Evolutionary conservation across 2,888 invertebrate species (phyloP), one percentile per base, ranked within the genome.

Genomic region (Cerastoderma edule): DNA sequence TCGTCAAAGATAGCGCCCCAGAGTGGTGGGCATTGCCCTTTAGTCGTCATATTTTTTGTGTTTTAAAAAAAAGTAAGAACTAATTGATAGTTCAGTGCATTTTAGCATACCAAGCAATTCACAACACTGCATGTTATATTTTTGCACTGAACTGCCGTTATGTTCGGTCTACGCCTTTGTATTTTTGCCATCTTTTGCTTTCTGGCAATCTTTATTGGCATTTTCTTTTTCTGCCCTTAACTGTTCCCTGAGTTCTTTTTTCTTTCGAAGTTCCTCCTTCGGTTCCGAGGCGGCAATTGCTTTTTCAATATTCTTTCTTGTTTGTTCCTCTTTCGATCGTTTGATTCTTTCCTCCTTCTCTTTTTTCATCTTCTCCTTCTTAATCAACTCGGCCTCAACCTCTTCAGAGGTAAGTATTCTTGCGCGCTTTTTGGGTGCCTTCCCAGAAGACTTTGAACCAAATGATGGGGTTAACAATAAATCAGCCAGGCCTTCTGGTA

Each of bases 111-210:
- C n/a, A n/a, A n/a, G n/a, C n/a, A n/a, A n/a, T n/a, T 5, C 28
- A 28, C 19, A 56, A 8, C 57, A 57, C 27, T 57, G 56, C 32
- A 2, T 19, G 19, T 5, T 28, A 8, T 27, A 6, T 44, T 44
- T 8, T 16, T 16, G 44, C 44, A 8, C 16, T 16, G 16, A 13
- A 44, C 8, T 44, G 10, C 44, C 44, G 10, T 16, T 13, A 8
- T 53, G 22, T 53, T n/a, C n/a, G n/a, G n/a, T n/a, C n/a, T n/a
- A n/a, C 8, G 53, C 53, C 53, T 53, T 53, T 53, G 8, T 53
- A 16, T 53, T 53, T 53, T 53, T 53, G 22, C 8, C 53, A 8
- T 22, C 22, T 53, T 22, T 53, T n/a, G 53, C 53, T 8, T 19
- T 22, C 53, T 53, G 19, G 22, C 22, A 22, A n/a, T 53, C 22